Base-by-base conservation (phyloP, 2,888 invertebrate species). In the Flabesymbios commensalis region DNA sequence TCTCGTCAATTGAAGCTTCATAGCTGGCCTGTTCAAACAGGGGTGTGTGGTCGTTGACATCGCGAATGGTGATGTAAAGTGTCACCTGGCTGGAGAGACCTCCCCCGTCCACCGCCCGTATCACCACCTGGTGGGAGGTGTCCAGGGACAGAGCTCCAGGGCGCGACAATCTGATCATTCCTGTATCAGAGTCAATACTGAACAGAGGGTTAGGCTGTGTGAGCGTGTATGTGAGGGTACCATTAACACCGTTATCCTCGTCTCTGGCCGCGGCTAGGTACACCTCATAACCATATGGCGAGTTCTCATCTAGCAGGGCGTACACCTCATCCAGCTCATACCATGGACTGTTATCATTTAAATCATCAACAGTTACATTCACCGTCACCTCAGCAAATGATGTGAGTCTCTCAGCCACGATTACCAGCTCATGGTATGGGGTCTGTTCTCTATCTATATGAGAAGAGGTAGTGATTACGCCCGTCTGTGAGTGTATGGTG, bases 31-130 rank as follows among this genome's bases (percentile, higher is more conserved):
- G 90, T 79, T 92, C 91, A 82, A 97, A 97, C 2, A 93, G 90
- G 10, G 96, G 96, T 1, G 94, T 94, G 78, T 96, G 94, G 83
- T 96, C 93, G 82, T 97, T 96, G 2, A 95, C 93, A 80, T 96
- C 95, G 75, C 92, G 91, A 4, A 97, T 89, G 17, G 62, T 64
- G 19, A 81, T 64, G 3, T 55, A 64, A 2, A 80, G 62, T 5
- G 71, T 59, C 1, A 74, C 64, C 1, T 74, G 69, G 5, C 67
- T 66, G 28, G 67, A 59, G 14, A 76, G 70, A 3, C 65, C 59
- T 3, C 77, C 79, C 22, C 70, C 62, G 67, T 81, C 81, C 32
- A 63, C 67, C 0, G 76, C 80, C 5, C 69, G 67, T 0, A 80
- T 73, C 3, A 57, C 68, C 54, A 78, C 57, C 0, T 60, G 59